These are phyloP conservation scores for Palythoa heliodiscus DNA, from an alignment of 92 coral and sea anemone species.

Conservation along the genomic window DNA sequence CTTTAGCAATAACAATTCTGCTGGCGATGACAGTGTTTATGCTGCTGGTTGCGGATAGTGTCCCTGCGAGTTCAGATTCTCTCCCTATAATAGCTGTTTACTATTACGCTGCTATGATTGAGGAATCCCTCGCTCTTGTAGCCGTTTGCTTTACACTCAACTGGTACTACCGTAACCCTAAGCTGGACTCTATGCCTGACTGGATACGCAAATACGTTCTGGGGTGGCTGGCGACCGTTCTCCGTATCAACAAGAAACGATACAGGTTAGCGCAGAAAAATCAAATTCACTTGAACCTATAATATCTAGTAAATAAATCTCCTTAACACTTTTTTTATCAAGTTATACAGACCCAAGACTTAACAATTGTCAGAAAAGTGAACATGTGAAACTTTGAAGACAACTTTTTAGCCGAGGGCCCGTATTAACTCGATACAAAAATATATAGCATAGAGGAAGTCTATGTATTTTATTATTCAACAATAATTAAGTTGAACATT, in stretches of 20 bases:
- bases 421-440: too few relatives aligned
- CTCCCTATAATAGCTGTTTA: conserved; percentile 56
- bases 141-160: conserved; percentile 59
- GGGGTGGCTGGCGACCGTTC: conserved; percentile 53
- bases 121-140: conserved; percentile 50
- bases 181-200: conserved; percentile 49
- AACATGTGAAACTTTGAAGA: too few relatives aligned
- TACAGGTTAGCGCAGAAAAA: conserved; percentile 17
- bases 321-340: too few relatives aligned
- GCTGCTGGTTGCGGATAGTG: conserved; percentile 61
- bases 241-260: conserved; percentile 44
- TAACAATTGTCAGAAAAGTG: too few relatives aligned
- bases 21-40: conserved; percentile 62
- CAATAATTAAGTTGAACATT: too few relatives aligned
- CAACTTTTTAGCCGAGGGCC: too few relatives aligned
- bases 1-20: conserved; percentile 59
- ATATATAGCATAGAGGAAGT: too few relatives aligned
- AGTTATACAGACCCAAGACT: too few relatives aligned
- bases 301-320: too few relatives aligned
- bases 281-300: background rate
- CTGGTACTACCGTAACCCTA: conserved; percentile 59
- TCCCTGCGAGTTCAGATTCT: conserved; percentile 61
- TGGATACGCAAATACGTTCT: conserved; percentile 55
- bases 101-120: conserved; percentile 62
- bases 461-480: too few relatives aligned